A percentile compares a stretch with the other conserved stretches of the same genome.
These are phyloP conservation scores for Ashinkailepas kermadecensis DNA, from an alignment of 2,888 invertebrate genomes.

Conservation along the genomic window DNA sequence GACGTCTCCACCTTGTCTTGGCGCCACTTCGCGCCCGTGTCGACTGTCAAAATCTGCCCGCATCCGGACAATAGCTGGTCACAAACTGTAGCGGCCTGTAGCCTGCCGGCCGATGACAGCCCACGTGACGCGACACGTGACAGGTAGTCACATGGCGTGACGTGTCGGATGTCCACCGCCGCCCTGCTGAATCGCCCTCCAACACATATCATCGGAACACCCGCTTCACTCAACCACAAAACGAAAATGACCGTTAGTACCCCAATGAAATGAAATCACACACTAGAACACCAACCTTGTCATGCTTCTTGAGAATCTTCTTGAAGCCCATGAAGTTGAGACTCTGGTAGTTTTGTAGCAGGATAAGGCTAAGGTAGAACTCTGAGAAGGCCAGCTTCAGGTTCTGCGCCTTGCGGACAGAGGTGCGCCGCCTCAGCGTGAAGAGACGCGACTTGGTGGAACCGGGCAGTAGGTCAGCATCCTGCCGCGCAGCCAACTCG, in stretches of 20 bases:
- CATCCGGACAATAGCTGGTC: no score
- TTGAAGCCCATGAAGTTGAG: constrained; percentile 97
- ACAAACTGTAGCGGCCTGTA: no score
- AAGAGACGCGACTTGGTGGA: constrained; percentile 29
- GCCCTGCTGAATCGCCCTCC: no score
- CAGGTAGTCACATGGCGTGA: no score
- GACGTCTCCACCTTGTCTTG: constrained; percentile 85
- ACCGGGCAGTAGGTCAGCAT: constrained; percentile 32
- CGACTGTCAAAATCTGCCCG: constrained; percentile 65
- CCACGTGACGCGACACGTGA: no score
- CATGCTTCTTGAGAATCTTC: constrained; percentile 98
- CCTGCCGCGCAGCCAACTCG: constrained; percentile 59
- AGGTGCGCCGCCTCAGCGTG: constrained; percentile 30
- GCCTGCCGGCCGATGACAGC: no score
- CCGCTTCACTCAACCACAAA: no score
- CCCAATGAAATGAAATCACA: no score
- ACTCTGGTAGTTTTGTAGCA: constrained; percentile 97
- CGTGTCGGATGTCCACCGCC: no score
- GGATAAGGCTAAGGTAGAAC: constrained; percentile 91
- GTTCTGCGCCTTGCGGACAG: constrained; percentile 74
- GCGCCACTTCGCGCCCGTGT: constrained; percentile 84
- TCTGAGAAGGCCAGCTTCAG: constrained; percentile 96
- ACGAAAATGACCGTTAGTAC: no score
- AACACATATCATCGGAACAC: no score
- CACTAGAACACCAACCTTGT: constrained; percentile 60